These are phyloP conservation scores for Pteruthius melanotis DNA, from an alignment of 2,113 vertebrate species.

Conservation along the genomic window DNA sequence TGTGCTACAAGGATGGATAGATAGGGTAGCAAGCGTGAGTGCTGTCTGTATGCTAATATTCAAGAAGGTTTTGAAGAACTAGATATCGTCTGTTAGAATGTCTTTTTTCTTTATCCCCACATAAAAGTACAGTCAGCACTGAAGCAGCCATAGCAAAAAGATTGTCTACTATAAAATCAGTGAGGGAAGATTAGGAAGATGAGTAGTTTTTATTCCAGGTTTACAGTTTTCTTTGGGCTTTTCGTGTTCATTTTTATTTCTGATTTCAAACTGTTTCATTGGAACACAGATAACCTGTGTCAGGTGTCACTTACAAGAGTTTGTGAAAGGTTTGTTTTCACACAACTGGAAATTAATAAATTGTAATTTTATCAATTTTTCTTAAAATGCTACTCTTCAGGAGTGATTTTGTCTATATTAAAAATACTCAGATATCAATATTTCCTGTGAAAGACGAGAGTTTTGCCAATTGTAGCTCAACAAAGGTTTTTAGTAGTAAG, in stretches of 20 bases:
- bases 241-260: not conserved
- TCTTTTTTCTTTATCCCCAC: not conserved
- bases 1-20: not conserved
- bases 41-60: not conserved
- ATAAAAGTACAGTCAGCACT: not conserved
- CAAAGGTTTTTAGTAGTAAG: not conserved
- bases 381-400: not conserved
- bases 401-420: not conserved
- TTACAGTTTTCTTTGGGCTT: not conserved
- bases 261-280: not conserved
- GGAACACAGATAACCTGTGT: not conserved
- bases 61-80: not conserved
- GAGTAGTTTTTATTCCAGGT: not conserved
- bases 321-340: not conserved
- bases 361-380: not conserved
- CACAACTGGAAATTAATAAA: not conserved
- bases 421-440: not conserved
- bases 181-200: not conserved
- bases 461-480: not conserved
- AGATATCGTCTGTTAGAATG: accelerated
- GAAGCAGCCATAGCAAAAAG: not conserved
- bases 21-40: not conserved
- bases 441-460: not conserved
- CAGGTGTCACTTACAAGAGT: not conserved
- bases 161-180: not conserved